These are phyloP conservation scores for Ammodytes dubius DNA, from an alignment of 2,113 vertebrate genomes.

Conservation along the genomic window DNA sequence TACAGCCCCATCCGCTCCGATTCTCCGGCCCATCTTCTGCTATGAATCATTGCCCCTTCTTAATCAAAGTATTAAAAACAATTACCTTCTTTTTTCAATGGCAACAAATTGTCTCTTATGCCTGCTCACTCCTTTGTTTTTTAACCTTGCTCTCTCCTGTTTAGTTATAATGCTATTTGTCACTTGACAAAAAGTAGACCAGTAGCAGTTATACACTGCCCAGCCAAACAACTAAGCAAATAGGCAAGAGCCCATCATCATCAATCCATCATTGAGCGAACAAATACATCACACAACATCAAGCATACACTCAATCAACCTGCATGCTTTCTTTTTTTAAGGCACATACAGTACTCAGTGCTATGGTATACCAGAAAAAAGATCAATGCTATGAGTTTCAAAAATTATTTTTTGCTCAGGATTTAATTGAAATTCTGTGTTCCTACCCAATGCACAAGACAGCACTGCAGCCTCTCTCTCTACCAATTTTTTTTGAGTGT, in stretches of 20 bases:
- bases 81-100: neutral
- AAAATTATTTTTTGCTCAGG: neutral
- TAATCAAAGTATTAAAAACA: neutral
- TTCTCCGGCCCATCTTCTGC: too few species aligned
- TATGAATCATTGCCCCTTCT: neutral
- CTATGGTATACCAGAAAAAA: constrained; percentile 34
- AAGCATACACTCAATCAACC: neutral
- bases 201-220: constrained; percentile 2
- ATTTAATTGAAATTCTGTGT: neutral
- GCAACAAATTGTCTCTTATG: constrained; percentile 4
- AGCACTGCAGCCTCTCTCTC: neutral
- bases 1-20: too few species aligned
- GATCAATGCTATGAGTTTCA: constrained; percentile 7
- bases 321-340: constrained; percentile 17
- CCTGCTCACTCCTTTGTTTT: constrained; percentile 34
- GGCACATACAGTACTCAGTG: neutral
- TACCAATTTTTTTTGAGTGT: neutral
- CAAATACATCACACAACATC: neutral
- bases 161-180: constrained; percentile 19
- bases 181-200: constrained; percentile 19
- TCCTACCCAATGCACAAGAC: neutral
- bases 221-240: neutral
- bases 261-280: neutral
- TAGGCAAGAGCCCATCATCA: neutral
- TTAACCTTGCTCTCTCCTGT: constrained; percentile 41